phyloP scores from a whole-genome alignment of 2,797 vertebrate species.

The Coluber constrictor region DNA sequence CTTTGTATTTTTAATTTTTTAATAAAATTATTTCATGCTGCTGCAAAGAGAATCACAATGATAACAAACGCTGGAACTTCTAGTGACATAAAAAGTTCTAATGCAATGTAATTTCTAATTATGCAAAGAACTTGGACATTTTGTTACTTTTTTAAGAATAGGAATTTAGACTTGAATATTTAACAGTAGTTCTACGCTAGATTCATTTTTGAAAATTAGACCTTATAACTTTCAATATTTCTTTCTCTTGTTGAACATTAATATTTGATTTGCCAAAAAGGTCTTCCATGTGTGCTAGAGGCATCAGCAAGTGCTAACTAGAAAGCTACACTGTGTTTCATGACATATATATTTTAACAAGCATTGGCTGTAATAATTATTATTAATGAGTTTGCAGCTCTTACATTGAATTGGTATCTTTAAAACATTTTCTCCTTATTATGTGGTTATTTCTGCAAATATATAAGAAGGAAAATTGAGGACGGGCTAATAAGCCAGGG shows the following conservation, averaged over 20 bases:
- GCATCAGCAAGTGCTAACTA: conserved; percentile 52
- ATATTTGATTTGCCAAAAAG: conserved; percentile 66
- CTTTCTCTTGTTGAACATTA: conserved; percentile 61
- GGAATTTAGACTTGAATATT: conserved; percentile 67
- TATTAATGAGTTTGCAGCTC: neutral
- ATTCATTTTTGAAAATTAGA: conserved; percentile 60
- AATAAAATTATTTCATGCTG: neutral
- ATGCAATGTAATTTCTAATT: neutral
- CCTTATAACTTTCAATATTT: conserved; percentile 51
- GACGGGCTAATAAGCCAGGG: neutral
- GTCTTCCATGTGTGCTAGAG: conserved; percentile 41
- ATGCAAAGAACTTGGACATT: conserved; percentile 31
- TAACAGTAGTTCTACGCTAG: conserved; percentile 57
- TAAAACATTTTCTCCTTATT: neutral
- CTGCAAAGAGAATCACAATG: neutral
- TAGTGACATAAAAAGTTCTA: neutral
- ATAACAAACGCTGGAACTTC: neutral
- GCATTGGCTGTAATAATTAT: conserved; percentile 6
- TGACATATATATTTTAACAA: conserved; percentile 54
- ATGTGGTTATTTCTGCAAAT: neutral
- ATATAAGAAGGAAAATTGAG: neutral
- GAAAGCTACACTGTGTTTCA: conserved; percentile 30
- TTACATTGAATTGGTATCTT: neutral
- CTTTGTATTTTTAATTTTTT: neutral
- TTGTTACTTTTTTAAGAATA: conserved; percentile 57